These are phyloP conservation scores for Antheraea assamensis DNA, from an alignment of 2,888 invertebrate genomes.

Conservation along the genomic window DNA sequence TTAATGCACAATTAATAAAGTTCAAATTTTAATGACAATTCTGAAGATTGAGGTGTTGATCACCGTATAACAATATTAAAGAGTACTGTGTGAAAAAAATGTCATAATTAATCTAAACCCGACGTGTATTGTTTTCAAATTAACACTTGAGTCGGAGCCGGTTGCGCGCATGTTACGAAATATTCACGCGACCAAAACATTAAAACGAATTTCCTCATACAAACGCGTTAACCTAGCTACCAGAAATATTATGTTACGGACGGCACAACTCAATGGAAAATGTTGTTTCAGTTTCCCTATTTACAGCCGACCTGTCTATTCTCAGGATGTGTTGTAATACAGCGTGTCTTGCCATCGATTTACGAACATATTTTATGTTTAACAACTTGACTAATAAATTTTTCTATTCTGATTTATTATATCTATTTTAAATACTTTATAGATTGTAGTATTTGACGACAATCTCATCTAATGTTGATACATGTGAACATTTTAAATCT, in stretches of 20 bases:
- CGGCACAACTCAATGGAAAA: slow-evolving; percentile 42
- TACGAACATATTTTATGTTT: slow-evolving; percentile 24
- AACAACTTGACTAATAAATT: neutral
- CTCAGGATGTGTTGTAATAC: slow-evolving; percentile 40
- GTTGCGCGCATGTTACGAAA: slow-evolving; percentile 50
- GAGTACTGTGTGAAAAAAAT: slow-evolving; percentile 43
- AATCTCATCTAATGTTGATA: no score
- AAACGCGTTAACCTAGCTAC: slow-evolving; percentile 56
- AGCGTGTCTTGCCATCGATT: slow-evolving; percentile 31
- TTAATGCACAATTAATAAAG: neutral
- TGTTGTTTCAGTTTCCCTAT: slow-evolving; percentile 46
- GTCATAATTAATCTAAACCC: slow-evolving; percentile 45
- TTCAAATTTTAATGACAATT: slow-evolving; percentile 15
- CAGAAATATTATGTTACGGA: slow-evolving; percentile 46
- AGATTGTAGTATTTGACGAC: no score
- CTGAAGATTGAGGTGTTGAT: neutral
- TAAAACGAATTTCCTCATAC: slow-evolving; percentile 61
- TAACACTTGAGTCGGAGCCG: slow-evolving; percentile 46
- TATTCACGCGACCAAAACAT: slow-evolving; percentile 51
- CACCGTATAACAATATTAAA: slow-evolving; percentile 16
- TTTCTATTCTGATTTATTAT: neutral
- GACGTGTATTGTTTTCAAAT: slow-evolving; percentile 48
- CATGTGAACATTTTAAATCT: no score
- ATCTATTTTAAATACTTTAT: neutral
- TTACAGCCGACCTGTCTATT: slow-evolving; percentile 46